A percentile compares a stretch with the other conserved stretches of the same genome.
These are phyloP conservation scores for Rhagonycha lutea DNA, from an alignment of 2,888 invertebrate genomes.

Conservation along the genomic window DNA sequence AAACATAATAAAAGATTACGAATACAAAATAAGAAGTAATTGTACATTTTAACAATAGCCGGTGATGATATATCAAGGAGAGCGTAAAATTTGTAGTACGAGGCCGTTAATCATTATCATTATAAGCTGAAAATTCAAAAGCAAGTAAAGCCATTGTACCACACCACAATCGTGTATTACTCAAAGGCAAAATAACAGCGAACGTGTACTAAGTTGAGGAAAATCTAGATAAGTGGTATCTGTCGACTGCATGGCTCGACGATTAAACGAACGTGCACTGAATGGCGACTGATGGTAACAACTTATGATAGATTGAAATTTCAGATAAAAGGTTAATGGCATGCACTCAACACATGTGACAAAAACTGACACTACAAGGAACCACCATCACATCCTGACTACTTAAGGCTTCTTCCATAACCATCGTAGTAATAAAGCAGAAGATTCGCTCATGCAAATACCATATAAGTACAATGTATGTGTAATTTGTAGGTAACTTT, in stretches of 20 bases:
- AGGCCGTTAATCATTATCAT: constrained; percentile 28
- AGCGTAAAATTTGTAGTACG: constrained; percentile 17
- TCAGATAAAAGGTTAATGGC: constrained; percentile 46
- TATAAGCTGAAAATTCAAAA: constrained; percentile 26
- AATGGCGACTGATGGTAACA: constrained; percentile 45
- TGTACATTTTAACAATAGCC: neutral
- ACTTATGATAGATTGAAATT: constrained; percentile 42
- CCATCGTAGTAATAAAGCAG: neutral
- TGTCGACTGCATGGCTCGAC: constrained; percentile 38
- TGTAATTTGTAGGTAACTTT: neutral
- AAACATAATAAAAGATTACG: neutral
- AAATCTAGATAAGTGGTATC: constrained; percentile 36
- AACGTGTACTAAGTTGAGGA: constrained; percentile 27
- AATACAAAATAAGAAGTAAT: neutral
- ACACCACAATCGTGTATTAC: constrained; percentile 28
- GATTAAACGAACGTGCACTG: constrained; percentile 42
- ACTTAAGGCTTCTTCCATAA: neutral
- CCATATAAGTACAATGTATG: neutral
- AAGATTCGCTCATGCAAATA: neutral
- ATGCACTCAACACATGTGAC: constrained; percentile 41
- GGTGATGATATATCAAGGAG: constrained; percentile 3
- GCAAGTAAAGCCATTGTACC: constrained; percentile 22
- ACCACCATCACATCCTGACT: neutral
- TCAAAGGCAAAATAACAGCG: constrained; percentile 30
- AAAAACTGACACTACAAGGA: constrained; percentile 30